These are phyloP conservation scores for Peromyscus californicus DNA, from an alignment of 2,113 vertebrate species.

Conservation along the genomic window DNA sequence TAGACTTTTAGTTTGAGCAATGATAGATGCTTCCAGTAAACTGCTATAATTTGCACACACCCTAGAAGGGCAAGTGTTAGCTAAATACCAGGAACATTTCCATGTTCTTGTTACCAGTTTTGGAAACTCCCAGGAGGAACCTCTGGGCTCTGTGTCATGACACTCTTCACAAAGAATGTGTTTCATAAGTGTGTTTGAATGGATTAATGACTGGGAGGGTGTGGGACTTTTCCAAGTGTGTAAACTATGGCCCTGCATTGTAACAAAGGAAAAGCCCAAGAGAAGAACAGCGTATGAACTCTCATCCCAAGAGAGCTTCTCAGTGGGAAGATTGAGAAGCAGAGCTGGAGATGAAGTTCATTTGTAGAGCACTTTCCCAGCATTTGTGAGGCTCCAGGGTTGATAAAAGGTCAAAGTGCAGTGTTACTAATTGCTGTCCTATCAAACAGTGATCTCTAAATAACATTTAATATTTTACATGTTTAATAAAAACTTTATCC, in stretches of 20 bases:
- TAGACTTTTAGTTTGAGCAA: constrained; percentile 54
- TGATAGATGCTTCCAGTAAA: constrained; percentile 55
- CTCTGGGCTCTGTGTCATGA: neutral
- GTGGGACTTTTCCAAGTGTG: neutral
- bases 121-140: constrained; percentile 20
- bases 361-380: neutral
- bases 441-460: neutral
- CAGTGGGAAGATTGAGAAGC: neutral
- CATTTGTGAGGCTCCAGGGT: neutral
- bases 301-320: neutral
- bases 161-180: neutral
- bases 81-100: neutral
- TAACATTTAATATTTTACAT: neutral
- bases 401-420: neutral
- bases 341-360: neutral
- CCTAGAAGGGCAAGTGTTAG: neutral
- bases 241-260: neutral
- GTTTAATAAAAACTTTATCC: neutral
- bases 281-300: neutral
- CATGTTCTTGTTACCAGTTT: constrained; percentile 5
- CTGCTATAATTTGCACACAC: constrained; percentile 27
- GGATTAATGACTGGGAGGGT: neutral
- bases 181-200: constrained; percentile 41
- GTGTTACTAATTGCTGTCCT: neutral
- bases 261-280: neutral